These are phyloP conservation scores for Tachysurus fulvidraco DNA, from an alignment of 2,113 vertebrate species.

Conservation along the genomic window DNA sequence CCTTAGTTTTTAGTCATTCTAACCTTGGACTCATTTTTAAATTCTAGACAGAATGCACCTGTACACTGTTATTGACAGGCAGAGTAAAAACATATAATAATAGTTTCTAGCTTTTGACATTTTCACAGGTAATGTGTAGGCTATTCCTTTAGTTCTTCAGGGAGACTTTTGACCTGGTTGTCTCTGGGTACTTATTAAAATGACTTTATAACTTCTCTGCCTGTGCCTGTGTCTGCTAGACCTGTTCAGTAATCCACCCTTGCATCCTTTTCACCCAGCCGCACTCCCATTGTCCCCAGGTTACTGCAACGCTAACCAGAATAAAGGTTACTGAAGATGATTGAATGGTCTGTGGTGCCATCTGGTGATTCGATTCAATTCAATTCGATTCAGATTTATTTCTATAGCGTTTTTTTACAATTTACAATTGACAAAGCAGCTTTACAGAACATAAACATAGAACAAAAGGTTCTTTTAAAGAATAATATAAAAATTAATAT, in stretches of 20 bases:
- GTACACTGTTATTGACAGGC: too few relatives aligned
- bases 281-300: background rate
- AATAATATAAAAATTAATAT: too few relatives aligned
- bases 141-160: background rate
- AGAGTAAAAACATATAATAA: background rate
- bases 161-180: background rate
- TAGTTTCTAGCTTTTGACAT: background rate
- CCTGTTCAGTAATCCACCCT: background rate
- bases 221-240: background rate
- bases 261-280: background rate
- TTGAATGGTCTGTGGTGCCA: background rate
- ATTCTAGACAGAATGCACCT: background rate
- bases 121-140: background rate
- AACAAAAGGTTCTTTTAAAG: too few relatives aligned
- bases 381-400: too few relatives aligned
- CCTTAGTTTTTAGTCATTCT: background rate
- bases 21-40: background rate
- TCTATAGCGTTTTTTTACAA: too few relatives aligned
- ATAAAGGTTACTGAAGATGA: background rate
- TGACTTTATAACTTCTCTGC: background rate
- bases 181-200: background rate
- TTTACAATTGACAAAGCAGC: too few relatives aligned
- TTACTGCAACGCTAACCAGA: background rate
- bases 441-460: too few relatives aligned
- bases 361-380: slow-evolving; percentile 15